Evolutionary conservation across 2,888 invertebrate genomes (phyloP), one percentile per base, ranked within the genome.

Genomic region (Clistopyga incitator): DNA sequence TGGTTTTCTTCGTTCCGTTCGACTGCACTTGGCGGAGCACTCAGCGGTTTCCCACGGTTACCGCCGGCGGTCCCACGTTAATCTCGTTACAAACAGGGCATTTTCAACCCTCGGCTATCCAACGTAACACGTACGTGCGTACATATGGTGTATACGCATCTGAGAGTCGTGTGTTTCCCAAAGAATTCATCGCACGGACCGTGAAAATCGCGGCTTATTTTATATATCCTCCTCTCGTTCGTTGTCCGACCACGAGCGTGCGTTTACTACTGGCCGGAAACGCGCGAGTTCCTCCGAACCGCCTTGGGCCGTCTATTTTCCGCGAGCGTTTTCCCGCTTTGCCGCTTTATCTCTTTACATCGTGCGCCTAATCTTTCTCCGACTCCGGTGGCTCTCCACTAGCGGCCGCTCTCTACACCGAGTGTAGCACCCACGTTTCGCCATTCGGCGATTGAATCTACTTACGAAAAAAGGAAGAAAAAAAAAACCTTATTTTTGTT

Each of bases 181-280:
- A 78, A 82, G 78, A 47, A 74, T 78, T 74, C 78, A 75, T 82
- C 56, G 67, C 70, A 76, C 74, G 78, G 68, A 70, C 82, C 68
- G 82, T 74, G 78, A 59, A 78, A 61, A 52, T 56, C 64, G 61
- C 54, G 67, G 47, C 59, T 82, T 71, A 64, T 79, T 79, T 79
- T 76, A 82, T 70, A 79, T 76, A 42, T 34, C 47, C 75, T 34
- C 47, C 75, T 47, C 61, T 70, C 75, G 34, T 75, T 78, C 56
- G 75, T 65, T 47, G 82, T 76, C 82, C 71, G 82, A 82, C 82
- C 78, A 75, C 74, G 18, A 25, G 18, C 71, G 70, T 50, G 34
- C 70, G 42, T 82, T 74, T 71, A 82, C 82, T 71, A 79, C 82
- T 79, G 38, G 18, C 45, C n/a, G 29, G 54, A 50, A 25, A 45